Evolutionary conservation across 2,888 invertebrate genomes (phyloP).

Genomic region (Malthinus flaveolus): DNA sequence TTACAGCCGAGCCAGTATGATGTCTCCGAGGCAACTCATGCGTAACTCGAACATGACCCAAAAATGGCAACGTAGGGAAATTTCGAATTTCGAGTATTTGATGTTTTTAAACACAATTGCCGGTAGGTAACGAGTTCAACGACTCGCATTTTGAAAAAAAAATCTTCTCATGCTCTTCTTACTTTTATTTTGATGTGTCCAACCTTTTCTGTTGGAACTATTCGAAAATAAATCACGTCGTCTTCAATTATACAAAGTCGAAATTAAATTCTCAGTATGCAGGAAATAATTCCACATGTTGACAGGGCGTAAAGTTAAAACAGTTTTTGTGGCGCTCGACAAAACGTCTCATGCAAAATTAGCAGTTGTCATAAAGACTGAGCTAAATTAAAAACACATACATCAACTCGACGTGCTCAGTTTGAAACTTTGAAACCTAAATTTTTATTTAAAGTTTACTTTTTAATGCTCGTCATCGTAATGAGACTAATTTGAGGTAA

Average conservation of each 20-base stretch:
- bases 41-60: constrained; percentile 99
- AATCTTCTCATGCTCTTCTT: not conserved
- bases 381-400: constrained; percentile 47
- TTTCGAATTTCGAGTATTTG: constrained; percentile 99
- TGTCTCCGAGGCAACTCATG: constrained; percentile 98
- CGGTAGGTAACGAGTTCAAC: constrained; percentile 62
- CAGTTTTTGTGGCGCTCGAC: constrained; percentile 36
- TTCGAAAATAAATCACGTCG: constrained; percentile 38
- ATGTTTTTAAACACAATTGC: constrained; percentile 99
- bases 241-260: constrained; percentile 42
- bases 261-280: constrained; percentile 43
- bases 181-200: constrained; percentile 11
- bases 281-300: constrained; percentile 47
- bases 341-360: constrained; percentile 48
- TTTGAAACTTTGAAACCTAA: not conserved
- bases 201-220: constrained; percentile 10
- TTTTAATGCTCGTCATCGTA: not conserved
- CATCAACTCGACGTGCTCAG: constrained; percentile 32
- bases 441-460: not conserved
- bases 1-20: constrained; percentile 90
- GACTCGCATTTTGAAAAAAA: not conserved
- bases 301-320: constrained; percentile 44
- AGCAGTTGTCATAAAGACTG: constrained; percentile 48
- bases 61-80: constrained; percentile 98
- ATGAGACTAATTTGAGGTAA: too few species aligned